Percentiles rank a stretch among this genome's conserved stretches.
phyloP scores from a whole-genome alignment of 2,797 vertebrate genomes.

The Buceros bicornis region DNA sequence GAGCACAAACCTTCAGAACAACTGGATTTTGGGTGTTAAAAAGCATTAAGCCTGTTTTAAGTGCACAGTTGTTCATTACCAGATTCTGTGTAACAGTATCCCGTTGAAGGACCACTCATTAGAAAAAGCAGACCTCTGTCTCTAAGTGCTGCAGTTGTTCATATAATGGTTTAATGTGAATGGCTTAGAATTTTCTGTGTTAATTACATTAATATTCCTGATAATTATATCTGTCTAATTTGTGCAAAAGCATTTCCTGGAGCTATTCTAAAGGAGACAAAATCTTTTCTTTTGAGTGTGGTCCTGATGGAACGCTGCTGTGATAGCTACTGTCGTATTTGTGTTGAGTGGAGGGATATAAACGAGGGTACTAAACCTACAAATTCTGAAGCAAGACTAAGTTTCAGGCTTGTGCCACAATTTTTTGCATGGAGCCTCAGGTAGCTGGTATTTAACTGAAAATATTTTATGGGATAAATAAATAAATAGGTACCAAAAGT shows the following conservation, averaged over 20 bases:
- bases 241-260: not conserved
- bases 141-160: not conserved
- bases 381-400: not conserved
- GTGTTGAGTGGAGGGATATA: not conserved
- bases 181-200: not conserved
- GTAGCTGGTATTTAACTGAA: not conserved
- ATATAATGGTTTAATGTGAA: not conserved
- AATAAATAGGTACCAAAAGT: not conserved
- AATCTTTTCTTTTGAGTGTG: not conserved
- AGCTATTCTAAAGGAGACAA: not conserved
- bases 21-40: not conserved
- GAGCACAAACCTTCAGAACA: not conserved
- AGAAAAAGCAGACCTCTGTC: not conserved
- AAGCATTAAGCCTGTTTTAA: not conserved
- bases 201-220: not conserved
- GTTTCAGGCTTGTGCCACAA: not conserved
- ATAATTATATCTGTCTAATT: not conserved
- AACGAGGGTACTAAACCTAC: not conserved
- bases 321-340: not conserved
- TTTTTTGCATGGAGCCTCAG: not conserved
- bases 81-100: not conserved
- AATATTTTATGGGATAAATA: not conserved
- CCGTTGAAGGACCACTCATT: not conserved
- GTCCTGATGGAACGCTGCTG: not conserved
- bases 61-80: not conserved